Base-by-base conservation (phyloP, 2,888 invertebrate species). In the Myathropa florea region DNA sequence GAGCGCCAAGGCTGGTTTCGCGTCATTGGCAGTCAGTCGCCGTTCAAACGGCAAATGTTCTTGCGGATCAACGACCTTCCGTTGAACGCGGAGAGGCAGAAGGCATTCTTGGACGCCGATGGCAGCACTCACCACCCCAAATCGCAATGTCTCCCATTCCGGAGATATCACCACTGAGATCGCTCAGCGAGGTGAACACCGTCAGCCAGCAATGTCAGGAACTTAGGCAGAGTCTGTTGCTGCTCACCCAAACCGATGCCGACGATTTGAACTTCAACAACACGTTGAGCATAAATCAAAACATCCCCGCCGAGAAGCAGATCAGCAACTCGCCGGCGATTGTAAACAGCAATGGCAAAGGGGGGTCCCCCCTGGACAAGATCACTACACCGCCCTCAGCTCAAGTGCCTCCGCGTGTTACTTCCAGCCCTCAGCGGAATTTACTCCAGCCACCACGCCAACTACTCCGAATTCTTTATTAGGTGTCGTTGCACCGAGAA, bases 1-100 rank as follows among this genome's bases (percentile, higher is more conserved):
- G 97, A 98, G 92, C 94, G 99, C 36, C 99, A 99, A 93, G 98
- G 98, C 88, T 98, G 98, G 86, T 98, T 98, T 94, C 95, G 98
- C 72, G 98, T 97, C 65, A 92, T 94, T 83, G 94, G 94, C 90
- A 96, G 94, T 93, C 97, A 96, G 90, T 98, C 98, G 21, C 99
- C 97, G 85, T 99, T 97, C 94, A 99, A 99, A 94, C 95, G 99
- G 60, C 98, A 99, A 93, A 96, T 98, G 94, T 99, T 98, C 86
- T 94, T 99, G 88, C 96, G 98, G 88, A 96, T 98, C 90, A 97
- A 96, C 92, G 98, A 99, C 94, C 94, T 99, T 93, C 98, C 99
- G 81, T 98, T 98, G 90, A 98, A 97, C 92, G 93, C 98, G 90
- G 98, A 98, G 93, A 95, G 99, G 65, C 94, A 94, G 88, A 94